These are phyloP conservation scores for Apantesis nais DNA, from an alignment of 2,888 invertebrate species.

Conservation along the genomic window DNA sequence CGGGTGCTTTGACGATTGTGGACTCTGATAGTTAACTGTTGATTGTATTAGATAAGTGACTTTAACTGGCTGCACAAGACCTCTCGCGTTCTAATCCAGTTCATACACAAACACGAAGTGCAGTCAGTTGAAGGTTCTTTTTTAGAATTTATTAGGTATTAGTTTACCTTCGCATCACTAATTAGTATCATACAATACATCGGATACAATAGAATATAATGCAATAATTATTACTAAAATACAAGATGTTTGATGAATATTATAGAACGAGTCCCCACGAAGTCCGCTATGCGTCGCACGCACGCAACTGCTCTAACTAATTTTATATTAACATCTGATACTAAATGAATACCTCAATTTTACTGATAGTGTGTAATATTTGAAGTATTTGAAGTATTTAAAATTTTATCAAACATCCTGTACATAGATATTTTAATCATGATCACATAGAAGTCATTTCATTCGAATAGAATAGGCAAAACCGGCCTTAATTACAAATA, in stretches of 20 bases:
- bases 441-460: slow-evolving; percentile 63
- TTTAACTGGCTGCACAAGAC: slow-evolving; percentile 59
- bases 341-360: slow-evolving; percentile 64
- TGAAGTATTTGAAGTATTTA: slow-evolving; percentile 57
- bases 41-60: slow-evolving; percentile 78
- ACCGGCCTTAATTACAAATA: slow-evolving; percentile 78
- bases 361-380: slow-evolving; percentile 60
- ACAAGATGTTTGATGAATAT: slow-evolving; percentile 78
- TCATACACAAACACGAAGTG: slow-evolving; percentile 38
- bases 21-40: slow-evolving; percentile 80
- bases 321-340: slow-evolving; percentile 52
- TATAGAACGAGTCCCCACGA: slow-evolving; percentile 32
- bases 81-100: slow-evolving; percentile 14
- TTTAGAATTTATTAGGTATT: slow-evolving; percentile 80
- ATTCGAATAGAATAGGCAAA: slow-evolving; percentile 80
- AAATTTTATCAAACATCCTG: slow-evolving; percentile 79
- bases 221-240: slow-evolving; percentile 63
- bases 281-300: slow-evolving; percentile 46
- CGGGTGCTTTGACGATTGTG: slow-evolving; percentile 86
- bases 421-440: slow-evolving; percentile 65
- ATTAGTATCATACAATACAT: slow-evolving; percentile 68
- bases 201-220: slow-evolving; percentile 55
- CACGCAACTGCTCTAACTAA: slow-evolving; percentile 57
- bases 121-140: slow-evolving; percentile 69
- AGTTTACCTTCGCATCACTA: slow-evolving; percentile 76